Base-by-base conservation (phyloP, 2,113 vertebrate genomes). In the Petromus typicus region DNA sequence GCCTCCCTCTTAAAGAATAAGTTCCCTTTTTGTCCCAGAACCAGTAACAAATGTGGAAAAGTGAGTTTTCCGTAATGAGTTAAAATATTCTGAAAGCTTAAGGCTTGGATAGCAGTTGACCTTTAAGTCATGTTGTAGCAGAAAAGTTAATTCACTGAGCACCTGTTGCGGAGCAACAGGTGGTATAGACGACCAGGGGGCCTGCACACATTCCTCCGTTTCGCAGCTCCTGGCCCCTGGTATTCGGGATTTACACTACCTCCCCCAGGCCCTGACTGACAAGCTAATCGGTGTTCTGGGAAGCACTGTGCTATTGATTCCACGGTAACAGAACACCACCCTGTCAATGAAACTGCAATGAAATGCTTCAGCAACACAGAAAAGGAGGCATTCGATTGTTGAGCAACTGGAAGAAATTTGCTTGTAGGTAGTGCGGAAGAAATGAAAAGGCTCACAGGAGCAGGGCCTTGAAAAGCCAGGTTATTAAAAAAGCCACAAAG, bases 401-500 rank as follows among this genome's bases (percentile, higher is more conserved):
- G 99, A 99, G 98, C 99, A 99, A 99, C 99, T 99, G 99, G 99
- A 99, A 99, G 99, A 99, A 99, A 99, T 99, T 98, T 99, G 99
- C 99, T 99, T 97, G 98, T 99, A 99, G 99, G 98, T 99, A 99
- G 98, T 98, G 98, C 97, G 97, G 98, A 98, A 98, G 97, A 98
- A 98, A 98, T 97, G 98, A 98, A 99, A 99, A 98, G 98, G 98
- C 98, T 99, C 99, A 99, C 98, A 97, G 98, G 99, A 99, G 98
- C 98, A 98, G 98, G 98, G 98, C 99, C 99, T 98, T 99, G 98
- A 98, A 99, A 99, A 99, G 98, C 98, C 98, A 98, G 99, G 99
- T 99, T 99, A 99, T 99, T 99, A 99, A 99, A 98, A 98, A 99
- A 99, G 98, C 99, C 99, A 99, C 99, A 99, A 99, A 99, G 99